A percentile compares a stretch with the other conserved stretches of the same genome.
Evolutionary conservation across 2,888 invertebrate species (phyloP).

Genomic region (Drosophila fungiperda): DNA sequence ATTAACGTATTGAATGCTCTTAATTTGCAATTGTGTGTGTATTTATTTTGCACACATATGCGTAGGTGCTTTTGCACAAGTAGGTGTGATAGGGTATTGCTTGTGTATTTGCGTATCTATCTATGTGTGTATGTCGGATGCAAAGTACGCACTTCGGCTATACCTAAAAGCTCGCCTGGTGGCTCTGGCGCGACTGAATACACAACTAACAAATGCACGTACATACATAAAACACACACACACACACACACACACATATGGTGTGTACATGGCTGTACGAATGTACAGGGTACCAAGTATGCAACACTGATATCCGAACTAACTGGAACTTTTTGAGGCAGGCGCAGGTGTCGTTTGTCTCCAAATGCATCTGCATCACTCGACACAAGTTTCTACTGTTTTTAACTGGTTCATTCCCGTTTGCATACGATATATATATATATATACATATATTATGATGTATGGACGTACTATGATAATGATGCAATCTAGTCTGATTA

Average conservation of each 20-base stretch:
- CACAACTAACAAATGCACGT: neutral
- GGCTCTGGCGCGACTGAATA: conserved; percentile 33
- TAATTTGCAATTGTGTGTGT: conserved; percentile 31
- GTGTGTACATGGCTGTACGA: conserved; percentile 6
- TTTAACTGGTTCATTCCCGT: neutral
- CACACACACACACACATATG: neutral
- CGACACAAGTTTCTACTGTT: neutral
- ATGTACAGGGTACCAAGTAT: conserved; percentile 26
- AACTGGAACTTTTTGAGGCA: conserved; percentile 17
- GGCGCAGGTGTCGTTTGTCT: conserved; percentile 14
- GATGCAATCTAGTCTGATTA: conserved; percentile 24
- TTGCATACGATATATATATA: neutral
- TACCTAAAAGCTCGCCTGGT: conserved; percentile 41
- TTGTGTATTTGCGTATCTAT: conserved; percentile 12
- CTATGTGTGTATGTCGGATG: conserved; percentile 15
- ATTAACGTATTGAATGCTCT: conserved; percentile 16
- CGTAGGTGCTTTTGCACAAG: neutral
- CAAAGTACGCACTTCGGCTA: conserved; percentile 41
- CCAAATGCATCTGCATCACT: conserved; percentile 18
- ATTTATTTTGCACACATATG: conserved; percentile 14
- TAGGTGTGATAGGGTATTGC: conserved; percentile 27
- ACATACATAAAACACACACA: neutral
- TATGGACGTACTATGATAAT: conserved; percentile 6
- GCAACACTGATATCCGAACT: conserved; percentile 21
- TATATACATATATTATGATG: neutral